Base-by-base conservation (phyloP, 2,113 vertebrate species). In the Tachuris rubrigastra region DNA sequence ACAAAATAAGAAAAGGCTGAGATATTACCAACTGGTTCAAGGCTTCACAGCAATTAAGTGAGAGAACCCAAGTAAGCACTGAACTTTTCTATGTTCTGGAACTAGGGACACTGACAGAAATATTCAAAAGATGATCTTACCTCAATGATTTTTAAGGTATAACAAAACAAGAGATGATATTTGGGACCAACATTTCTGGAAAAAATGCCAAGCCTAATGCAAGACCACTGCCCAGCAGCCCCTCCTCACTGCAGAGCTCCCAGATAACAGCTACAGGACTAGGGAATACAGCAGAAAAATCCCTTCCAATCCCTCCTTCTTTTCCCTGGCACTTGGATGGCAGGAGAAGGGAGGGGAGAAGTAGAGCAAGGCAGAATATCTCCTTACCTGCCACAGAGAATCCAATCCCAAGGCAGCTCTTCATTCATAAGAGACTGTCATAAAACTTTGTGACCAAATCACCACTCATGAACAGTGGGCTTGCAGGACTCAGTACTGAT, bases 401-500 rank as follows among this genome's bases (percentile, higher is more conserved):
- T 60, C 33, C 76, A 27, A 33, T 65, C 33, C 76, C 67, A 21
- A 25, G 18, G 60, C 60, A 90, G 62, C 35, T 76, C 49, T 79
- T 85, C 35, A 25, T 53, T n/a, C 52, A 53, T 50, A 52, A 12
- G 63, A 52, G 55, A 21, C 52, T 78, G 24, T 78, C 16, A 35
- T 0, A 67, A 59, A 35, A 10, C 47, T 67, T 18, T 21, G 17
- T 17, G 39, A 23, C 33, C 71, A 68, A 46, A 19, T 4, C 78
- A 16, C 20, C 17, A 12, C 23, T 18, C 7, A 14, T 5, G 17
- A 31, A 14, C n/a, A 10, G 3, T 0, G 28, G 23, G 27, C 3
- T 28, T 14, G 7, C 33, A 37, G 55, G 66, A 3, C 39, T 21
- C 46, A 1, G 9, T 25, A 1, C 12, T 14, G 39, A 5, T 17